Evolutionary conservation across 2,888 invertebrate genomes (phyloP), one percentile per base, ranked within the genome.

Genomic region (Drosophila picticornis): DNA sequence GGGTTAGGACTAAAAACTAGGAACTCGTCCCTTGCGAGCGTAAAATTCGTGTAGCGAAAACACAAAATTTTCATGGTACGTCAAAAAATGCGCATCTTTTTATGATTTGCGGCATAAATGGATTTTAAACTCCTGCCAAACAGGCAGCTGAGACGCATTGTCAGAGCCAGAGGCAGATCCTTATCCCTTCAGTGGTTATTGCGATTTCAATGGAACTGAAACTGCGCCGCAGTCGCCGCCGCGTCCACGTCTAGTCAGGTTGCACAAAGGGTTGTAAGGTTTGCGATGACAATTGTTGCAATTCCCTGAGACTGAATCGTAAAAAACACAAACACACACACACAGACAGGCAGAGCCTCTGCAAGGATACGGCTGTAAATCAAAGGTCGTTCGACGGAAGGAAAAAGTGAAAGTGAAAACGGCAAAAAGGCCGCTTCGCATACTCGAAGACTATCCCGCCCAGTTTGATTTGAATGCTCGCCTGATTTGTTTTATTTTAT

Each of bases 81-180:
- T 73, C 69, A 67, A 66, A 65, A 69, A 64, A 64, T 58, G 53
- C 67, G 70, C 72, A 90, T 75, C 75, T 80, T 85, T 90, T 88
- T 90, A 90, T 80, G 86, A 81, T 85, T 84, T 84, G 90, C 90
- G 77, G 75, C 86, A 75, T 83, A 89, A 89, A 89, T 88, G 84
- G 80, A 82, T 85, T 88, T 83, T 58, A 73, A 88, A 83, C 80
- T 88, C 80, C 83, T 78, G 83, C 63, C 73, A 80, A 81, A 91
- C 84, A 81, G 81, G 81, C 90, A 88, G 86, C 86, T 81, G 83
- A 80, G 77, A n/a, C 75, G 65, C 65, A 82, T 90, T 90, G 90
- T 84, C 56, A 22, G 31, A n/a, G 52, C 6, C 62, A 22, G n/a
- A 55, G 61, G n/a, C 50, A 53, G 22, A 36, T 36, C 7, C 63